Evolutionary conservation across 2,797 vertebrate genomes (phyloP), one percentile per base, ranked within the genome.

Genomic region (Sebastolobus alascanus): DNA sequence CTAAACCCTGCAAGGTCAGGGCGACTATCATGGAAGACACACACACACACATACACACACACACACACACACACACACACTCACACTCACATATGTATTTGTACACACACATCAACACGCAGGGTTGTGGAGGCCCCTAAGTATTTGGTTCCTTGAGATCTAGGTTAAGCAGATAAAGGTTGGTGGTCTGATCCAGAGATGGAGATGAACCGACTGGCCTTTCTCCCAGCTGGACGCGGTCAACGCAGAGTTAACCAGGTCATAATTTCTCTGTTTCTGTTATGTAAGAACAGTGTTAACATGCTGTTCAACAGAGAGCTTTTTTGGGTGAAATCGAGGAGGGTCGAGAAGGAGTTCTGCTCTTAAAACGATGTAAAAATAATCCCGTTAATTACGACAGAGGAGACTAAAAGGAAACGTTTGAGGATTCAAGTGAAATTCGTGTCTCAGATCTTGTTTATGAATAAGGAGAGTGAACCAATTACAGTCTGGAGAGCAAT

Each of bases 1-100:
- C 83, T 92, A 91, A 93, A 88, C 80, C 84, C 82, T 75, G 22
- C 71, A 82, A 89, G 87, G 91, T 84, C 89, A 90, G 56, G 60
- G 10, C 0, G 37, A 29, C 72, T 43, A 29, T 40, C 66, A 31
- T 27, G 31, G 6, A 60, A 25, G 5, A 35, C 77, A 69, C 55
- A 46, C 58, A 59, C 68, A 67, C 71, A 59, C 38, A 43, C 38
- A 18, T 13, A 43, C 43, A 46, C 43, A 16, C 6, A 12, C 46
- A 18, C 56, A 54, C 61, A 46, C 70, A 73, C 68, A 61, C 43
- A 73, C 64, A 6, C 33, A 46, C 25, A 25, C 38, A 43, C 38
- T 7, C 40, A 43, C 43, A 46, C 43, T 46, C 6, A 12, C 46
- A 58, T 29, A 68, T 73, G 72, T 71, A 68, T 80, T 20, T 63